Evolutionary conservation across 2,888 invertebrate genomes (phyloP).

Genomic region (Melolontha melolontha): DNA sequence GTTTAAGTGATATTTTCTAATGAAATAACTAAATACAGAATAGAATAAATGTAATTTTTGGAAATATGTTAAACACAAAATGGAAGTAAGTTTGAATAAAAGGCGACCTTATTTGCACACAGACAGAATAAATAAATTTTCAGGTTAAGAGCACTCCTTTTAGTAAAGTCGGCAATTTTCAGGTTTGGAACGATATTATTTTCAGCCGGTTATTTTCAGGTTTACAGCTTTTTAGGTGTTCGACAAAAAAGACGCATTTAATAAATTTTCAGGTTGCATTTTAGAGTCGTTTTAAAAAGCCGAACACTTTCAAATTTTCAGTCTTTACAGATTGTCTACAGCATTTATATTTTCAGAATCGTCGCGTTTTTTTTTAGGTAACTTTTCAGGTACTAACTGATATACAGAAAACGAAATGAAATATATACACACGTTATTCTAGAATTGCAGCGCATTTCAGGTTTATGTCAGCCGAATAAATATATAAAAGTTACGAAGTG

Average conservation of each 20-base stretch:
- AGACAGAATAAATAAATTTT: too few species aligned
- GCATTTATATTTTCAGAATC: constrained; percentile 1
- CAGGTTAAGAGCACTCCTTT: too few species aligned
- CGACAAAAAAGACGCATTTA: too few species aligned
- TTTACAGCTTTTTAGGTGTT: constrained; percentile 2
- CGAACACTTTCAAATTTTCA: constrained; percentile 10
- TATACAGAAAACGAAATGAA: constrained; percentile 16
- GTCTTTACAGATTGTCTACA: constrained; percentile 5
- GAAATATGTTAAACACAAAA: too few species aligned
- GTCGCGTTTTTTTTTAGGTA: constrained; percentile 28
- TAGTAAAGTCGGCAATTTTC: not conserved
- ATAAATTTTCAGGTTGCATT: not conserved
- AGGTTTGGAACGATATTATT: not conserved
- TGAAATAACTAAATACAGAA: too few species aligned
- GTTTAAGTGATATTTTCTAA: too few species aligned
- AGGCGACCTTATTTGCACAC: too few species aligned
- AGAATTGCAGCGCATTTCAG: constrained; percentile 26
- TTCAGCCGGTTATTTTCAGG: not conserved
- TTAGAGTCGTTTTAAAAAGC: not conserved
- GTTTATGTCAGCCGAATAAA: constrained; percentile 27
- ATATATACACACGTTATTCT: not conserved
- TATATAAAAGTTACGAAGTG: constrained; percentile 1
- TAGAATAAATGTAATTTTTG: too few species aligned
- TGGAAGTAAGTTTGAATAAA: too few species aligned
- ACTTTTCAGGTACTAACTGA: constrained; percentile 27